phyloP scores from a whole-genome alignment of 2,113 vertebrate genomes.

The Archocentrus centrarchus region DNA sequence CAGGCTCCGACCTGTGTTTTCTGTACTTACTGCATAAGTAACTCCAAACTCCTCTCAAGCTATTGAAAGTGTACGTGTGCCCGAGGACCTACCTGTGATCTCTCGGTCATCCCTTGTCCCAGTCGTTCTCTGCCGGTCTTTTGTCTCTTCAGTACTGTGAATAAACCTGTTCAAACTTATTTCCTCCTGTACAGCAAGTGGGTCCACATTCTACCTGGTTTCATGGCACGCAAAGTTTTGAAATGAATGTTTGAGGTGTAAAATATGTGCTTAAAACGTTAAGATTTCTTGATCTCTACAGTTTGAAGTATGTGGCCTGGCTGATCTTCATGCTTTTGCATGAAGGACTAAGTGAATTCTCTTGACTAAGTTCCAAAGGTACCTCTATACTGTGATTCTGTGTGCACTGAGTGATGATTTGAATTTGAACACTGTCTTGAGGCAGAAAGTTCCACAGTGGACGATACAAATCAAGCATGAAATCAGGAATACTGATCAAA shows the following conservation, averaged over 20 bases:
- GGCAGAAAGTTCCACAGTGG: not conserved
- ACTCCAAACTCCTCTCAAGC: no score
- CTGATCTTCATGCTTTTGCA: not conserved
- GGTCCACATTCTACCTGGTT: no score
- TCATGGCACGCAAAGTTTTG: not conserved
- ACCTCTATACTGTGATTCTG: not conserved
- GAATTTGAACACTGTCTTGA: not conserved
- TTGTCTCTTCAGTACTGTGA: no score
- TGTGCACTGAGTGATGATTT: not conserved
- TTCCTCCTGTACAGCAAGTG: no score
- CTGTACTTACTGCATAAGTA: no score
- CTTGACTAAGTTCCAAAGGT: not conserved
- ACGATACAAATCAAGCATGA: not conserved
- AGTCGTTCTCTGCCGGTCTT: no score
- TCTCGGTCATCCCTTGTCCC: no score
- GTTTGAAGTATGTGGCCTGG: not conserved
- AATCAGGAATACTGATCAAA: conserved; percentile 6
- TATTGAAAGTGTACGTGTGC: no score
- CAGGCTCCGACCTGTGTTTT: no score
- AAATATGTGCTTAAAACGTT: not conserved
- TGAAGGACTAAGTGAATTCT: not conserved
- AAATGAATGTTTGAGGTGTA: not conserved
- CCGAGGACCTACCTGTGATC: no score
- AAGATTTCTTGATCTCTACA: fast-evolving
- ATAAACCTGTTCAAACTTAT: no score